phyloP scores from a whole-genome alignment of 2,888 invertebrate genomes.

The Eudasyphora cyanicolor region DNA sequence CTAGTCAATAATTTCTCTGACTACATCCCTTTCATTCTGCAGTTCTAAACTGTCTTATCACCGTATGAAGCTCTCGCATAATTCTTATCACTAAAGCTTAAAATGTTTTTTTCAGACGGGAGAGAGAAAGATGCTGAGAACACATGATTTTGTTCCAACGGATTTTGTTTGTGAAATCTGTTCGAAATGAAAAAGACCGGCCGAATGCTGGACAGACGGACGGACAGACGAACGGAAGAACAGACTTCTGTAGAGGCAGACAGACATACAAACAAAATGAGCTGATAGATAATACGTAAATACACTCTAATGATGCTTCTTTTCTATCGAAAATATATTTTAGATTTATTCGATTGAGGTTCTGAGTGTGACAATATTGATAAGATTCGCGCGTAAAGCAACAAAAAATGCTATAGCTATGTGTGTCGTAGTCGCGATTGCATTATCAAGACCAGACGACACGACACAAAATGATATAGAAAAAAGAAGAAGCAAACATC shows the following conservation, averaged over 20 bases:
- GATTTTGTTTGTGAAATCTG: not conserved
- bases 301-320: not conserved
- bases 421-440: no score
- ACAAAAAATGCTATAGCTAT: not conserved
- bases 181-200: constrained; percentile 15
- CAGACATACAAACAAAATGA: not conserved
- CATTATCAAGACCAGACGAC: not conserved
- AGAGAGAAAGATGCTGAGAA: not conserved
- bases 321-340: not conserved
- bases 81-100: constrained; percentile 59
- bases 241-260: not conserved
- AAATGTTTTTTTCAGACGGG: constrained; percentile 14
- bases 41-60: constrained; percentile 62
- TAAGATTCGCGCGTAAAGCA: not conserved
- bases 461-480: not conserved
- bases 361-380: not conserved
- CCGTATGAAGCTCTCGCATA: constrained; percentile 52
- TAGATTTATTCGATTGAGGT: not conserved
- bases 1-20: not conserved
- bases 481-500: not conserved
- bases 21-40: constrained; percentile 7
- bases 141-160: not conserved
- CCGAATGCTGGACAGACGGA: not conserved
- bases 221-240: not conserved
- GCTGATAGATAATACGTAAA: not conserved